Evolutionary conservation across 2,113 vertebrate species (phyloP).

Genomic region (Neoarius graeffei): DNA sequence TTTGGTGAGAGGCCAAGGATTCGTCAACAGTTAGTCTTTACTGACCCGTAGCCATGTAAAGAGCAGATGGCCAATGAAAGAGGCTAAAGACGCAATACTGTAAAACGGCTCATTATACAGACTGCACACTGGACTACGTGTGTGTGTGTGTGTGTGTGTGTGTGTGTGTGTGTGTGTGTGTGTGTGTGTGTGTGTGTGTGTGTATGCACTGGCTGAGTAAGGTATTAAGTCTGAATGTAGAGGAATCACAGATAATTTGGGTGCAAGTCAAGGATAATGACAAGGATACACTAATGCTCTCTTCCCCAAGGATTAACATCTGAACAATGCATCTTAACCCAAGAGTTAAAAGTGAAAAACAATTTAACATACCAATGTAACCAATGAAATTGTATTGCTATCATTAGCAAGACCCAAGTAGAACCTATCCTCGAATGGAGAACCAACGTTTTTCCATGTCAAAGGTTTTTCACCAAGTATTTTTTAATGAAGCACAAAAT

Average conservation of each 20-base stretch:
- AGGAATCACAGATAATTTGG: slow-evolving; percentile 4
- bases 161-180: slow-evolving; percentile 11
- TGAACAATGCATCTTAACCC: slow-evolving; percentile 1
- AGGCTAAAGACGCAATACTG: slow-evolving; percentile 55
- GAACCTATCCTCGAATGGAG: neutral
- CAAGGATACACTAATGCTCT: slow-evolving; percentile 44
- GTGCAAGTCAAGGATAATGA: slow-evolving; percentile 8
- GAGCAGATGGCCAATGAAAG: slow-evolving; percentile 50
- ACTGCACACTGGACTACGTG: slow-evolving; percentile 22
- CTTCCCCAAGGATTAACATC: slow-evolving; percentile 39
- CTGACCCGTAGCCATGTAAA: slow-evolving; percentile 47
- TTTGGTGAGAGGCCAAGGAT: slow-evolving; percentile 53
- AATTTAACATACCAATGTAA: neutral
- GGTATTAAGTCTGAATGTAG: neutral
- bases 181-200: slow-evolving; percentile 11
- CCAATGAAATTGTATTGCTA: neutral
- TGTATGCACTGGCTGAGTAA: neutral
- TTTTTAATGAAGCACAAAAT: neutral
- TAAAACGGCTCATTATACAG: slow-evolving; percentile 49
- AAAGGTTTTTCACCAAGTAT: neutral
- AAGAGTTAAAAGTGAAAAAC: slow-evolving; percentile 30
- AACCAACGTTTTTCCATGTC: neutral
- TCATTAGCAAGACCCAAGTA: neutral
- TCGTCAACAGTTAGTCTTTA: slow-evolving; percentile 69
- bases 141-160: neutral